Evolutionary conservation across 30 jellyfish, hydroid and myxozoan genomes (phyloP).

Genomic region (Turritopsis dohrnii): DNA sequence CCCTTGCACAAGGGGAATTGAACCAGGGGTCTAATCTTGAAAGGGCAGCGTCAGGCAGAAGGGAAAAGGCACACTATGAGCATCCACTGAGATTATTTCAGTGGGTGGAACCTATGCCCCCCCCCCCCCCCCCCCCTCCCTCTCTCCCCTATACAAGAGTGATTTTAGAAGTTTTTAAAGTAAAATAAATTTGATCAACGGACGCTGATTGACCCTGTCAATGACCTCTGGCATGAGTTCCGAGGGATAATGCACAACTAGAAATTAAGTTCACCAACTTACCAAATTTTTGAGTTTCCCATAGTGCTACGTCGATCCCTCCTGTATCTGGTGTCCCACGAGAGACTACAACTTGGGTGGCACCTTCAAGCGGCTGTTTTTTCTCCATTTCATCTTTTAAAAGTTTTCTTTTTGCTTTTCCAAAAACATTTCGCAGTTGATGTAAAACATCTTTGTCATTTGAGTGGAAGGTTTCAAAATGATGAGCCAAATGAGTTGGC

Average conservation of each 20-base stretch:
- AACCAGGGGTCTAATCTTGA: no score
- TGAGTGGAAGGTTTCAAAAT: slow-evolving; percentile 75
- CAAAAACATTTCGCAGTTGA: slow-evolving; percentile 82
- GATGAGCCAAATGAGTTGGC: slow-evolving; percentile 72
- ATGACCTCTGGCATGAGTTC: no score
- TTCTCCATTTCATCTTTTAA: slow-evolving; percentile 43
- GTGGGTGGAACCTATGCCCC: no score
- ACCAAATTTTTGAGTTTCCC: slow-evolving; percentile 88
- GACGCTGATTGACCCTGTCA: no score
- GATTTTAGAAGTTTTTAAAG: no score
- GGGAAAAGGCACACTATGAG: no score
- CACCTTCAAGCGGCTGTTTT: not conserved
- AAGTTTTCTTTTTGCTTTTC: slow-evolving; percentile 75
- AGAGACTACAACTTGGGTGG: slow-evolving; percentile 29
- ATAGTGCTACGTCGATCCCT: slow-evolving; percentile 72
- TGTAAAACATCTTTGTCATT: slow-evolving; percentile 63
- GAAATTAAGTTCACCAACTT: no score
- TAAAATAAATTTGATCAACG: no score
- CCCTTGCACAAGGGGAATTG: no score
- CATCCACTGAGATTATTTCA: no score
- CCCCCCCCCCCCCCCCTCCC: not conserved
- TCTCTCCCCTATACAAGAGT: not conserved
- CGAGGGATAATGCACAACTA: no score
- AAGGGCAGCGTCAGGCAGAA: no score
- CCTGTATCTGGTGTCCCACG: slow-evolving; percentile 90